Conservation (phyloP, 2,888 invertebrate genomes). For the Lacanobia wlatinum region DNA sequence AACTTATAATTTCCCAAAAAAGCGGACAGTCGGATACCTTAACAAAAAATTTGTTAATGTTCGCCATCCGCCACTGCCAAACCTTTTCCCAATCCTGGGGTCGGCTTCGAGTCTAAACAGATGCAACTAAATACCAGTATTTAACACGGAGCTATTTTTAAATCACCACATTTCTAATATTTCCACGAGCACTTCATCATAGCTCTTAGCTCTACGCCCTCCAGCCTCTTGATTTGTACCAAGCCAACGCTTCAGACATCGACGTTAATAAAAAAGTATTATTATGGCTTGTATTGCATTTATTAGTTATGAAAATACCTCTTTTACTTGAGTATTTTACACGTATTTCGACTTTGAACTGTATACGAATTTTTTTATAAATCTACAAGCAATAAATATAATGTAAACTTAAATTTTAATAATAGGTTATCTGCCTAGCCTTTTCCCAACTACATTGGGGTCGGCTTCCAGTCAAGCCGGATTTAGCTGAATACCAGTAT, state of each 20-base stretch:
- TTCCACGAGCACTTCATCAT: slow-evolving; percentile 25
- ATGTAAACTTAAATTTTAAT: too few relatives aligned
- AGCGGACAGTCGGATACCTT: too few relatives aligned
- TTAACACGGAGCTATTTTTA: neutral
- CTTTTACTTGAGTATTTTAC: too few relatives aligned
- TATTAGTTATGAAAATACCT: neutral
- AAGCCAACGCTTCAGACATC: slow-evolving; percentile 46
- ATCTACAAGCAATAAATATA: too few relatives aligned
- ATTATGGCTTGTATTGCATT: neutral
- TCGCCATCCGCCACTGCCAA: neutral
- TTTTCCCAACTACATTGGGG: too few relatives aligned
- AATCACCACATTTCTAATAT: slow-evolving; percentile 34
- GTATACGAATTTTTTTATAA: too few relatives aligned
- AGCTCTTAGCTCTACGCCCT: slow-evolving; percentile 23
- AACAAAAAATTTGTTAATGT: too few relatives aligned
- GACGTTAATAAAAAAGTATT: slow-evolving; percentile 4
- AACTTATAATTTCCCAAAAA: too few relatives aligned
- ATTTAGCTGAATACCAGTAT: too few relatives aligned
- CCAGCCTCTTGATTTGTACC: slow-evolving; percentile 46
- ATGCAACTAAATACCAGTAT: neutral
- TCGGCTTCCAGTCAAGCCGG: too few relatives aligned
- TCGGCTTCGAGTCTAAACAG: neutral
- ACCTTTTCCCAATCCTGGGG: neutral
- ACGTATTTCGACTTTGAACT: too few relatives aligned
- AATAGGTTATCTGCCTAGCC: too few relatives aligned